phyloP scores from a whole-genome alignment of 2,888 invertebrate genomes.

The Helleia helle region DNA sequence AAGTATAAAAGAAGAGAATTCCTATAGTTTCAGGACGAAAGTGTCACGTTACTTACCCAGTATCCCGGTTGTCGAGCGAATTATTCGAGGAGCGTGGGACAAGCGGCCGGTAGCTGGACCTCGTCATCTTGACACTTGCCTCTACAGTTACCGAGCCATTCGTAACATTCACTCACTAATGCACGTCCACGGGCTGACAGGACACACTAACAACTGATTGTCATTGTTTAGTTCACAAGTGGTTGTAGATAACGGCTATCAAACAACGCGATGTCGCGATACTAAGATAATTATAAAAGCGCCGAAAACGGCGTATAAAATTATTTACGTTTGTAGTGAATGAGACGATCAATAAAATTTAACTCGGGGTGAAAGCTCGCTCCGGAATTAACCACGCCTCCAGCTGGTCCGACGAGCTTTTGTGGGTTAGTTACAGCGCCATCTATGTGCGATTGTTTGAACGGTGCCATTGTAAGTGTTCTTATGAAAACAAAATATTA shows the following conservation, averaged over 20 bases:
- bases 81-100: constrained; percentile 56
- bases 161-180: not conserved
- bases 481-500: not conserved
- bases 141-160: constrained; percentile 13
- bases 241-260: constrained; percentile 27
- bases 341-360: constrained; percentile 52
- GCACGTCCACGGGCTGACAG: constrained; percentile 1
- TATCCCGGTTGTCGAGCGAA: constrained; percentile 50
- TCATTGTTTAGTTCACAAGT: constrained; percentile 32
- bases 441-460: constrained; percentile 32
- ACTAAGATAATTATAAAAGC: constrained; percentile 29
- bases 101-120: constrained; percentile 60
- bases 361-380: constrained; percentile 52
- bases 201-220: constrained; percentile 40
- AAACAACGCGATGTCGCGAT: constrained; percentile 34
- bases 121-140: constrained; percentile 41
- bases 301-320: constrained; percentile 33
- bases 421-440: constrained; percentile 29
- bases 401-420: constrained; percentile 32
- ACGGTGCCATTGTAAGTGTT: not conserved
- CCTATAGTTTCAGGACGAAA: no score
- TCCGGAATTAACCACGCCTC: constrained; percentile 44
- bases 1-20: no score
- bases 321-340: constrained; percentile 39
- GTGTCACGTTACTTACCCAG: constrained; percentile 49